Evolutionary conservation across 2,888 invertebrate genomes (phyloP), one percentile per base, ranked within the genome.

Genomic region (Cheilosia soror): DNA sequence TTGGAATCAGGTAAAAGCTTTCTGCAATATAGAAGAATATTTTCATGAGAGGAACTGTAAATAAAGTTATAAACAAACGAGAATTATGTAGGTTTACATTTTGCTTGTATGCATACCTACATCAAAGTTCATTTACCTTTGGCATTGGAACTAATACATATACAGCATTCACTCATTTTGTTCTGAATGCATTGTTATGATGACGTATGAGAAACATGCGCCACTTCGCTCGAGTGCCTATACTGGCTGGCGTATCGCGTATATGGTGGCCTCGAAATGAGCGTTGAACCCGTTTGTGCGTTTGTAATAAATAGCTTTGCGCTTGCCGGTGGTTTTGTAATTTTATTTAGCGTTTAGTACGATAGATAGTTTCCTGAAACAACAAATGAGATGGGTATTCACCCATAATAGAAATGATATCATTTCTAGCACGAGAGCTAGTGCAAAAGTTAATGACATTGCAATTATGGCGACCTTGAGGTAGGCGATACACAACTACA

Each of bases 361-460:
- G 69, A 66, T 42, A 47, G 63, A 79, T 71, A 80, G 55, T 76
- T 84, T 84, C 79, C 79, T 75, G 58, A 71, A 68, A 25, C 53
- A 40, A 72, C 47, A 80, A 60, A 40, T 37, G 7, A 33, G 33
- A 37, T 42, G 11, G 42, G 11, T n/a, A n/a, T 42, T 44, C n/a
- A 57, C 60, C 37, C 25, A 68, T 55, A 65, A 57, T 78, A 20
- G 68, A 62, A 65, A 51, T 85, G 84, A 85, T 79, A 76, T 85
- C 80, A 85, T 66, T 58, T 33, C 31, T n/a, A 31, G 37, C 58
- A 27, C 58, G 5, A 42, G 7, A 33, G 25, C n/a, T 63, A 53
- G 78, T 57, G 78, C 62, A 83, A 75, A 71, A 75, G 84, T 76
- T 76, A 85, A 76, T 80, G 80, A 80, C 80, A 80, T 84, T 84